A percentile compares a stretch with the other conserved stretches of the same genome.
phyloP scores from a whole-genome alignment of 2,113 vertebrate species.

The Ivindomyrus marchei region DNA sequence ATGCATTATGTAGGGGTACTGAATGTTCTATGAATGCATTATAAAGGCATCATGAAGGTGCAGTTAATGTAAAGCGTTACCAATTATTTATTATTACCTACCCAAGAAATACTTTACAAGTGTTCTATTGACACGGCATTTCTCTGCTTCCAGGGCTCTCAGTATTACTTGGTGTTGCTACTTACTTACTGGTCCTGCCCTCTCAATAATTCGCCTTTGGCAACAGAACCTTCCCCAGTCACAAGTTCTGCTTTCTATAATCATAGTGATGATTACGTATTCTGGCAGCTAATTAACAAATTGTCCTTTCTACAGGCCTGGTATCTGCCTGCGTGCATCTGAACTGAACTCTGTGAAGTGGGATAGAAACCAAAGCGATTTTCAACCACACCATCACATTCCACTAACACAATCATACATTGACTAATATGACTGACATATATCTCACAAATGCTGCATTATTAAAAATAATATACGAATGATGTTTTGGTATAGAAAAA shows the following conservation, averaged over 20 bases:
- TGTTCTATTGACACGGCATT: background rate
- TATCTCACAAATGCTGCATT: background rate
- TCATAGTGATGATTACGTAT: background rate
- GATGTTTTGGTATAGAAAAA: background rate
- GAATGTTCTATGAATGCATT: no score
- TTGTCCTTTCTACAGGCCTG: background rate
- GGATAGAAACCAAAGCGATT: background rate
- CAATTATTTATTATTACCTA: background rate
- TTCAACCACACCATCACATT: background rate
- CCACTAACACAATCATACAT: background rate
- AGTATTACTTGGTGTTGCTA: background rate
- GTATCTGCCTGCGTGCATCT: background rate
- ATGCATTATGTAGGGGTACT: no score
- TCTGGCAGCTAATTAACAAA: background rate
- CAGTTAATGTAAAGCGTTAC: background rate
- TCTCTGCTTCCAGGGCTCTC: background rate
- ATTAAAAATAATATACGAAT: background rate
- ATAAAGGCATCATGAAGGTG: no score
- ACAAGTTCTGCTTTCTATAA: background rate
- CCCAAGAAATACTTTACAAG: background rate
- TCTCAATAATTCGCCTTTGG: background rate
- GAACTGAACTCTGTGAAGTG: background rate
- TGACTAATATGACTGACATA: background rate
- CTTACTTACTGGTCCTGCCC: background rate
- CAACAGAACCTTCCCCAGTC: background rate